Conservation (phyloP, 2,113 vertebrate genomes). For the Megalops atlanticus region DNA sequence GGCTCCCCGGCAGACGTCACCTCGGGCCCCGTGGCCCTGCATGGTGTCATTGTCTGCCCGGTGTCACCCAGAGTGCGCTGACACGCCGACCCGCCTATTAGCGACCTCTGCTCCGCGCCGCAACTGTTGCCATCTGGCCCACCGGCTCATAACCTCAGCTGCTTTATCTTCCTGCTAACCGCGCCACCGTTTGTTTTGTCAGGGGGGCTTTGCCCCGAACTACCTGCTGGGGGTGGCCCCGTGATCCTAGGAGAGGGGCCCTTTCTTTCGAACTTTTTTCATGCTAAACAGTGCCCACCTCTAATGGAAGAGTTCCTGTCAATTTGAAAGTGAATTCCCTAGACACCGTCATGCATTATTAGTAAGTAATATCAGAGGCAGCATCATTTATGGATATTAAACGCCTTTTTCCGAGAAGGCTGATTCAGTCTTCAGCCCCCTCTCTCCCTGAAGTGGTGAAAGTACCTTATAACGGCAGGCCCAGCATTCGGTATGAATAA, state of each 20-base stretch:
- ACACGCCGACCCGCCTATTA: constrained; percentile 43
- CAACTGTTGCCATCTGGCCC: constrained; percentile 56
- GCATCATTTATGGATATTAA: too few relatives aligned
- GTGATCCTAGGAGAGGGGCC: background rate
- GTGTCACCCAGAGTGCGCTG: constrained; percentile 17
- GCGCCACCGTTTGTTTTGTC: constrained; percentile 1
- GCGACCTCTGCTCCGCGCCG: constrained; percentile 30
- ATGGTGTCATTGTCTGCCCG: constrained; percentile 17
- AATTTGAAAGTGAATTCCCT: background rate
- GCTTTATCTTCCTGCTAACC: constrained; percentile 32
- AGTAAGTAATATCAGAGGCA: too few relatives aligned
- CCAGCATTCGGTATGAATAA: too few relatives aligned
- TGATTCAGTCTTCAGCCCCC: too few relatives aligned
- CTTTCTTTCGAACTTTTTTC: background rate
- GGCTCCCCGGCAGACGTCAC: background rate
- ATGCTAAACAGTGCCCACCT: background rate
- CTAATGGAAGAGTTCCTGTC: background rate
- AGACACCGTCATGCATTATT: too few relatives aligned
- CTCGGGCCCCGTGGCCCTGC: constrained; percentile 20
- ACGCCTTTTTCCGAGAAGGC: too few relatives aligned
- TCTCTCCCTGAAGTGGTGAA: too few relatives aligned
- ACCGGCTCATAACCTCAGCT: constrained; percentile 36
- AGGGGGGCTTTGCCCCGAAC: background rate
- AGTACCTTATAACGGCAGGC: too few relatives aligned
- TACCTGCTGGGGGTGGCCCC: background rate